Percentiles rank a stretch among this genome's conserved stretches.
These are phyloP conservation scores for Novumbra hubbsi DNA, from an alignment of 2,797 vertebrate genomes.

Conservation along the genomic window DNA sequence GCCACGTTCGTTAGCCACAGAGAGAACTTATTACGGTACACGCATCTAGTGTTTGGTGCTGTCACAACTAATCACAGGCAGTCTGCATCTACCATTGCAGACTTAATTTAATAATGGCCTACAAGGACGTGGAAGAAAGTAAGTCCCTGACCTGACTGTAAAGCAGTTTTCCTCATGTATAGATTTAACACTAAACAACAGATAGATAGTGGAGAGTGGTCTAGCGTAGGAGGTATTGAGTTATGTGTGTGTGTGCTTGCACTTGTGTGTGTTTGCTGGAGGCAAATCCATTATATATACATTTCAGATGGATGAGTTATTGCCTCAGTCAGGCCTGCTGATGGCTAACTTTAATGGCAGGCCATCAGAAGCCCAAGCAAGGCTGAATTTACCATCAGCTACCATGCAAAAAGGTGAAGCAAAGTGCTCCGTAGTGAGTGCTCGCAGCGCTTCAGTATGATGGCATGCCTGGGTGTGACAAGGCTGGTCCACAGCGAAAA, in stretches of 20 bases:
- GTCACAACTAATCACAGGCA: background rate
- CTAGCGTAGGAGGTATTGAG: conserved; percentile 45
- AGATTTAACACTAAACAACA: conserved; percentile 64
- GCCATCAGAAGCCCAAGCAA: conserved; percentile 35
- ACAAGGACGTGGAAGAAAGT: conserved; percentile 38
- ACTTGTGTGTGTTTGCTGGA: conserved; percentile 46
- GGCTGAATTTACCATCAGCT: conserved; percentile 42
- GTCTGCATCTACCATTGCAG: background rate
- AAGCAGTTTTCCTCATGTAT: conserved; percentile 43
- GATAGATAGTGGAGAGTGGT: conserved; percentile 53
- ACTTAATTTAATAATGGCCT: conserved; percentile 49
- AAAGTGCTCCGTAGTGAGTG: background rate
- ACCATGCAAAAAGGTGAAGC: conserved; percentile 11
- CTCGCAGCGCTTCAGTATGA: background rate
- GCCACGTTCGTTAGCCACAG: background rate
- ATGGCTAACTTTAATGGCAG: conserved; percentile 37
- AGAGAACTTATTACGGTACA: background rate
- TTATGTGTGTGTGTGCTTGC: conserved; percentile 47
- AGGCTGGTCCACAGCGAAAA: background rate
- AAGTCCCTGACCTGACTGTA: background rate
- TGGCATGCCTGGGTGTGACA: background rate
- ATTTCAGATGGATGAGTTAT: conserved; percentile 45
- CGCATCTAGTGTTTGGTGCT: too few relatives aligned
- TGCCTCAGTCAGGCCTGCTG: conserved; percentile 26
- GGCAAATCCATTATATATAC: background rate